A percentile compares a stretch with the other conserved stretches of the same genome.
Conservation (phyloP, 2,113 vertebrate species). For the Elaphurus davidianus region DNA sequence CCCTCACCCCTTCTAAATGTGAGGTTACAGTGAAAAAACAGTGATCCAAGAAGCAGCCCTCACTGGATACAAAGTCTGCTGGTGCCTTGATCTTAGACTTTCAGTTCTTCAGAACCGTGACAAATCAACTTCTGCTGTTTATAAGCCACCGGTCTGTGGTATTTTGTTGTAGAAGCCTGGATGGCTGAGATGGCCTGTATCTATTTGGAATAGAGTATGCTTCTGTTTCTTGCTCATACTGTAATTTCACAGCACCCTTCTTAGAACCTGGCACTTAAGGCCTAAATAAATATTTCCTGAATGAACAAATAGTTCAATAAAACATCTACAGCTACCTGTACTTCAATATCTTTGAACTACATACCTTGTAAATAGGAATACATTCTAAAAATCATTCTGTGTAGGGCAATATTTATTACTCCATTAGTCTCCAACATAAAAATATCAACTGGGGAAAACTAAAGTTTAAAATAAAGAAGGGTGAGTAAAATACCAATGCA, state of each 20-base stretch:
- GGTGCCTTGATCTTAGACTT: background rate
- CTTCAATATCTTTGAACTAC: background rate
- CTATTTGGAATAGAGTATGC: background rate
- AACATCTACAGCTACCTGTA: background rate
- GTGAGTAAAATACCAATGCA: background rate
- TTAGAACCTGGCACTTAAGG: background rate
- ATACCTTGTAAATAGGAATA: background rate
- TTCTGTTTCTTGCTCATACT: background rate
- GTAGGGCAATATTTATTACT: background rate
- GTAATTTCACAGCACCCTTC: background rate
- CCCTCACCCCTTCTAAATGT: background rate
- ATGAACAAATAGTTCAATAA: background rate
- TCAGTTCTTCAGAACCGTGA: background rate
- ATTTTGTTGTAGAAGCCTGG: background rate
- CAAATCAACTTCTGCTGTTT: background rate
- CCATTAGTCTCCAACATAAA: background rate
- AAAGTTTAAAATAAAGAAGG: background rate
- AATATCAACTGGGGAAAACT: background rate
- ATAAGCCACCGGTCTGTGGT: background rate
- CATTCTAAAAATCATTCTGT: background rate
- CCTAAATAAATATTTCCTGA: background rate
- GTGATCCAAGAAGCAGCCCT: background rate
- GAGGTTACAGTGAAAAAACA: background rate
- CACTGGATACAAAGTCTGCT: background rate
- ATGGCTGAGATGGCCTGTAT: background rate